A percentile compares a stretch with the other conserved stretches of the same genome.
These are phyloP conservation scores for Scartelaos histophorus DNA, from an alignment of 2,113 vertebrate genomes.

Conservation along the genomic window DNA sequence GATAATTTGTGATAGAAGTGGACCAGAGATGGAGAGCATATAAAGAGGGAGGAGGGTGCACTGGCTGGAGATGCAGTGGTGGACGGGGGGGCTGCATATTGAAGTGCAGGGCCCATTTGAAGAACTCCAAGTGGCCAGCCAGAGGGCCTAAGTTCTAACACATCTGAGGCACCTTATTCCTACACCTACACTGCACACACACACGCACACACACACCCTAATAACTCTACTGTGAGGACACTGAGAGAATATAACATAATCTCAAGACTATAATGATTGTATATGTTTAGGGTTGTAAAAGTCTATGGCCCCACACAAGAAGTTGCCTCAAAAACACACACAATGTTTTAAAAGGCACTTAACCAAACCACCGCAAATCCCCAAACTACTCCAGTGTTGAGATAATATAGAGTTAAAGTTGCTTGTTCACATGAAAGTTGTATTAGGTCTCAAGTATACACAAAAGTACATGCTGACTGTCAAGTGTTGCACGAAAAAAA, in stretches of 20 bases:
- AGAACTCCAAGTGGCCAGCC: slow-evolving; percentile 93
- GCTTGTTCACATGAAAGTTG: not conserved
- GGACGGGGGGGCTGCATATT: slow-evolving; percentile 78
- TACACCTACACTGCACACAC: not conserved
- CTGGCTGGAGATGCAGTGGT: not conserved
- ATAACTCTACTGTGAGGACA: not conserved
- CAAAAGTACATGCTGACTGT: too few relatives aligned
- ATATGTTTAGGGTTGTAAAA: not conserved
- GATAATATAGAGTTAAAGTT: not conserved
- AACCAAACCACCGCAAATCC: not conserved
- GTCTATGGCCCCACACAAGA: not conserved
- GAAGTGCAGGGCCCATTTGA: slow-evolving; percentile 90
- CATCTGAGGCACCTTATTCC: slow-evolving; percentile 60
- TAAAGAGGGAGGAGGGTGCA: not conserved
- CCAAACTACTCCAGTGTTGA: not conserved
- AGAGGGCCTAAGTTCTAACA: slow-evolving; percentile 84
- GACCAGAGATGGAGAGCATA: not conserved
- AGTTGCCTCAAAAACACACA: not conserved
- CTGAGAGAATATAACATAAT: not conserved
- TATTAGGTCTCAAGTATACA: too few relatives aligned
- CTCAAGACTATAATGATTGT: not conserved
- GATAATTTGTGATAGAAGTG: slow-evolving; percentile 18
- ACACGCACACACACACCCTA: not conserved
- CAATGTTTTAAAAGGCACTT: not conserved
- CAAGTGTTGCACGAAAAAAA: too few relatives aligned